Percentiles rank a stretch among this genome's conserved stretches.
Conservation (phyloP, 2,797 vertebrate genomes). For the Denticeps clupeoides region DNA sequence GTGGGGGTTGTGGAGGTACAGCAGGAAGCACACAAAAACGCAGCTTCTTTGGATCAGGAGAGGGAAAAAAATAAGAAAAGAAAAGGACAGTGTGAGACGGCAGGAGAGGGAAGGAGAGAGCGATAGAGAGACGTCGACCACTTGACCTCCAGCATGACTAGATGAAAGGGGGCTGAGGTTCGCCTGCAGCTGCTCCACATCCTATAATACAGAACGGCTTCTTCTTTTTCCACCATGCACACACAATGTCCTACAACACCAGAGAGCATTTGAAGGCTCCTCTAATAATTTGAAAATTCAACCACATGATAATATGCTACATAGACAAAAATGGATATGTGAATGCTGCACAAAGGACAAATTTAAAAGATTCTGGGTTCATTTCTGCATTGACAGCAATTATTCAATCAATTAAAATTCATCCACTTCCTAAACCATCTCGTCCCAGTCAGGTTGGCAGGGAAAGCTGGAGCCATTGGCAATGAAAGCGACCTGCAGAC, state of each 20-base stretch:
- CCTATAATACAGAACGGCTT: constrained; percentile 1
- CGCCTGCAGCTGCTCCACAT: constrained; percentile 10
- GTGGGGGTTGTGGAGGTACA: constrained; percentile 1
- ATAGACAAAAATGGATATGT: no score
- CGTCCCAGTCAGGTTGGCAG: no score
- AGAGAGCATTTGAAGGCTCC: no score
- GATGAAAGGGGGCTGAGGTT: constrained; percentile 13
- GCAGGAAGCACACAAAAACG: neutral
- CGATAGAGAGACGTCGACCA: constrained; percentile 16
- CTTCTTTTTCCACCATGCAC: neutral
- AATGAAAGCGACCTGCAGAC: no score
- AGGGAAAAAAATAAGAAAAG: neutral
- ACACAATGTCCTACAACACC: neutral
- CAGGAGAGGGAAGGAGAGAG: constrained; percentile 11
- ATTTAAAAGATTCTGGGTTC: no score
- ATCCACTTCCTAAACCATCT: no score
- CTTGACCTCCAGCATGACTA: constrained; percentile 24
- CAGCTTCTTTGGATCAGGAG: neutral
- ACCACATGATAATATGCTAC: no score
- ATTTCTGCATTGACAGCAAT: no score
- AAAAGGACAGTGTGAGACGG: constrained; percentile 2
- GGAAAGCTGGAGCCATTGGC: no score
- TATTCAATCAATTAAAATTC: no score
- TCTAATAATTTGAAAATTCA: no score
- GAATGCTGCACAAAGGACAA: no score